phyloP scores from a whole-genome alignment of 2,113 vertebrate genomes.

The Megaceryle torquata region DNA sequence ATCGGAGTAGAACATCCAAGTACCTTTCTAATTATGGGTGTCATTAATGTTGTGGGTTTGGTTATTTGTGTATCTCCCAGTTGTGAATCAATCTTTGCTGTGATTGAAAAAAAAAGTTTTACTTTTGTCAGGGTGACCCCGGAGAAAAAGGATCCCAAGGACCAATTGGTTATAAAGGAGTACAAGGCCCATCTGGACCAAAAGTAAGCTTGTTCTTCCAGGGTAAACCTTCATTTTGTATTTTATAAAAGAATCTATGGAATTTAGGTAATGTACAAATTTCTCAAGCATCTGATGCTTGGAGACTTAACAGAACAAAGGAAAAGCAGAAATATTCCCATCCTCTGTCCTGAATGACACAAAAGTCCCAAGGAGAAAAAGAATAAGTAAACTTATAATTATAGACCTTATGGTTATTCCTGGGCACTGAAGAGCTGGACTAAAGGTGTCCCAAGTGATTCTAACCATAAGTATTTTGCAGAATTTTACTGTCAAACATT shows the following conservation, averaged over 20 bases:
- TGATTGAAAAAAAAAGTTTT: neutral
- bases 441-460: neutral
- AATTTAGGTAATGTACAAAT: neutral
- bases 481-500: neutral
- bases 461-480: neutral
- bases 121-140: conserved; percentile 63
- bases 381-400: neutral
- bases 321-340: neutral
- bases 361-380: neutral
- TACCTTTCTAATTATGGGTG: neutral
- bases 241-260: neutral
- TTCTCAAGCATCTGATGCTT: neutral
- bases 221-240: neutral
- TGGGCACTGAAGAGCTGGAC: neutral
- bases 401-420: neutral
- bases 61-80: neutral
- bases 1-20: neutral
- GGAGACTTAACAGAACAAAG: neutral
- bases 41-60: rapidly evolving
- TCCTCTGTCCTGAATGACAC: neutral
- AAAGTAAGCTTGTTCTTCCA: conserved; percentile 61
- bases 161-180: conserved; percentile 46
- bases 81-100: neutral
- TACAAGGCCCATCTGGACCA: conserved; percentile 50
- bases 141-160: conserved; percentile 72